phyloP scores from a whole-genome alignment of 2,888 invertebrate species.

The Zaprionus obscuricornis region DNA sequence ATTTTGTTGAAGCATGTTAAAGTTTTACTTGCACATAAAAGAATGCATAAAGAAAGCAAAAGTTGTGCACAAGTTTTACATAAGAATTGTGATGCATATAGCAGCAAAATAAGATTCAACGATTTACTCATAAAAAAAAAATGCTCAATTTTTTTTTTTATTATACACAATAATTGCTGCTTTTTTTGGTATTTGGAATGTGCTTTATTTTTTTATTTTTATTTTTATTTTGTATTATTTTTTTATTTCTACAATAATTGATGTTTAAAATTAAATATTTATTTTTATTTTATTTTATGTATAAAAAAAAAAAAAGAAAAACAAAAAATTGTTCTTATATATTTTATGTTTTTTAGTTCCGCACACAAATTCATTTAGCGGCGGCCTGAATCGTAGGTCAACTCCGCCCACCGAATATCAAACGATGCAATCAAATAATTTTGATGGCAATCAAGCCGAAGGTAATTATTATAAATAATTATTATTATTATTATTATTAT shows the following conservation, averaged over 20 bases:
- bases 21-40: too few relatives aligned
- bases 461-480: slow-evolving; percentile 68
- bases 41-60: too few relatives aligned
- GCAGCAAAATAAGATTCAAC: too few relatives aligned
- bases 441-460: slow-evolving; percentile 76
- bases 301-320: too few relatives aligned
- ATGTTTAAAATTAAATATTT: slow-evolving; percentile 10
- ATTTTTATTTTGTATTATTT: slow-evolving; percentile 32
- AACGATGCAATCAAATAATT: slow-evolving; percentile 71
- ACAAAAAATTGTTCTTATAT: slow-evolving; percentile 31
- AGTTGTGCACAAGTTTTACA: too few relatives aligned
- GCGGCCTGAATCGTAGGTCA: slow-evolving; percentile 71
- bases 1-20: too few relatives aligned
- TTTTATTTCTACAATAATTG: slow-evolving; percentile 15
- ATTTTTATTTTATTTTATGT: slow-evolving; percentile 14
- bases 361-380: slow-evolving; percentile 72
- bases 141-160: too few relatives aligned
- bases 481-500: slow-evolving; percentile 19
- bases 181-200: slow-evolving; percentile 10
- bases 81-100: too few relatives aligned
- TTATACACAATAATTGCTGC: too few relatives aligned
- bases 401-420: slow-evolving; percentile 80
- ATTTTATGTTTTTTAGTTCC: slow-evolving; percentile 71
- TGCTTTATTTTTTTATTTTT: slow-evolving; percentile 12
- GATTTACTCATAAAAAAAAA: too few relatives aligned